phyloP scores from a whole-genome alignment of 2,113 vertebrate genomes.

The Lepisosteus oculatus region DNA sequence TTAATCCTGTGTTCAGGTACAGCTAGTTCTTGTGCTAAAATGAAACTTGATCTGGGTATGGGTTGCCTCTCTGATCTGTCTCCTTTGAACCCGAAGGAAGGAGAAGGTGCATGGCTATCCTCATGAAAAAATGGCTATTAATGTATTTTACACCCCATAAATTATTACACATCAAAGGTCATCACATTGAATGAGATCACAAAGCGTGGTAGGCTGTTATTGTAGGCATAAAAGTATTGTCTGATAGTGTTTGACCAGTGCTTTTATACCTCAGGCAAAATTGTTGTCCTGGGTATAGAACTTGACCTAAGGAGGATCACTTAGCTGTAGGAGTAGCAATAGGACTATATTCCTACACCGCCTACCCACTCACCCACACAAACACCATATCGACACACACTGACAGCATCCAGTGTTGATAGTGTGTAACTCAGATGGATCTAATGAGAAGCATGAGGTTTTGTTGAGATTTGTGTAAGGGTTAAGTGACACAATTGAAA shows the following conservation, averaged over 20 bases:
- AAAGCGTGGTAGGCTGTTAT: neutral
- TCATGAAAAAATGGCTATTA: too few species aligned
- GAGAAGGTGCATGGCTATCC: too few species aligned
- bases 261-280: neutral
- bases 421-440: neutral
- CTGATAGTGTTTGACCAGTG: neutral
- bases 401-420: neutral
- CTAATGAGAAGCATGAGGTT: neutral
- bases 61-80: too few species aligned
- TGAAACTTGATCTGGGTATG: too few species aligned
- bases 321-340: too few species aligned
- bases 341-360: conserved; percentile 1
- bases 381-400: too few species aligned
- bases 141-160: neutral
- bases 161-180: neutral
- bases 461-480: neutral
- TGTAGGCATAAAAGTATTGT: neutral
- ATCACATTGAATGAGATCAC: neutral
- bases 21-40: too few species aligned
- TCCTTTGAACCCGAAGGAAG: too few species aligned
- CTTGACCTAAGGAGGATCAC: neutral
- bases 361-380: neutral
- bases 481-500: neutral
- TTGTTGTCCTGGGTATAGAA: neutral
- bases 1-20: too few species aligned